Evolutionary conservation across 2,113 vertebrate species (phyloP), one percentile per base, ranked within the genome.

Genomic region (Phalacrocorax pelagicus): DNA sequence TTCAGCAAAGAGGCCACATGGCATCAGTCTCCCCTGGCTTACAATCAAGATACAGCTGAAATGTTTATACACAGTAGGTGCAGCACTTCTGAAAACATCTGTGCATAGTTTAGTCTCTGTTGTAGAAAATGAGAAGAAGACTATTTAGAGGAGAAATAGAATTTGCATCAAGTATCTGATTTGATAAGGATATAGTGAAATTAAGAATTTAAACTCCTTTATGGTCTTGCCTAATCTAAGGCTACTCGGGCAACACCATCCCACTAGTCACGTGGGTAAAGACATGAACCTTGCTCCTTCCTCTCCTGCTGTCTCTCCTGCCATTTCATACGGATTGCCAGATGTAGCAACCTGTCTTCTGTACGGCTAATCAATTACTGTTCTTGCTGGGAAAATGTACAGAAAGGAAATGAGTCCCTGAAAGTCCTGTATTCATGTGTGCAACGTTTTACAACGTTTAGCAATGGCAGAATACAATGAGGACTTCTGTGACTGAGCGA

Each of bases 361-460:
- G 17, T 38, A 49, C 12, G 34, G 51, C 24, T 46, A 20, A 79
- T 62, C 63, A 36, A 24, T 34, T 66, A 18, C 3, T 58, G 1
- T 26, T 62, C 51, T 46, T 58, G 10, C 24, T 67, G 74, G 34
- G 30, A 80, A 69, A 83, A 58, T 0, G 14, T 6, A 34, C 69
- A 38, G 74, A 42, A 70, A 66, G 38, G 61, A 83, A 63, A 65
- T 6, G 30, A 72, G 55, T 15, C 16, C 27, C 44, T 69, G 30
- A 15, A 69, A 58, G n/a, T 57, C n/a, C 46, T 62, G 30, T 19
- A 23, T 49, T 85, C 0, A 0, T 2, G 1, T 13, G 17, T 55
- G 67, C 63, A 83, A 54, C 47, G 32, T 90, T 73, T 92, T 15
- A 36, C 75, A 66, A 17, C 38, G 10, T 38, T 29, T 34, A 1